Percentiles rank a stretch among this genome's conserved stretches.
phyloP scores from a whole-genome alignment of 1,140 invertebrate genomes.

The Caerostris darwini region DNA sequence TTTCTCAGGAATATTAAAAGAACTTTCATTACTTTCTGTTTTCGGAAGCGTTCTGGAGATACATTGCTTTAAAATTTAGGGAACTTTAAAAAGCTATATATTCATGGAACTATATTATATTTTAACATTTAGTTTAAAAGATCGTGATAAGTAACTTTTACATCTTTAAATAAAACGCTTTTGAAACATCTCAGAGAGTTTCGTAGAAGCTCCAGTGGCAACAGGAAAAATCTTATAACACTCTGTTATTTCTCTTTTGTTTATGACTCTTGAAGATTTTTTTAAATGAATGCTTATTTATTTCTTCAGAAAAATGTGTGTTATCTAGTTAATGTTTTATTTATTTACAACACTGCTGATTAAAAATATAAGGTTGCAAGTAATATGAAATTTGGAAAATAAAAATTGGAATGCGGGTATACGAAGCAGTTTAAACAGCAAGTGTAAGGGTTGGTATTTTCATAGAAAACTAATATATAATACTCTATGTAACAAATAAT shows the following conservation, averaged over 20 bases:
- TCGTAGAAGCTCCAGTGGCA: not conserved
- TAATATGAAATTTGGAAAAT: no score
- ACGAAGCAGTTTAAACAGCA: no score
- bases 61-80: not conserved
- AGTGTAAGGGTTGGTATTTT: no score
- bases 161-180: not conserved
- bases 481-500: no score
- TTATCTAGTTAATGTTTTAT: no score
- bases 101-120: not conserved
- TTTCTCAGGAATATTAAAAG: not conserved
- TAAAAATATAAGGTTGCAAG: no score
- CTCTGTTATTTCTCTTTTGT: not conserved
- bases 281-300: no score
- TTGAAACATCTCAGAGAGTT: not conserved
- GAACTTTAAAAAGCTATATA: not conserved
- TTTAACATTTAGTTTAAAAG: not conserved
- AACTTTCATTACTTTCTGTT: not conserved
- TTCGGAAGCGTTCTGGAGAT: not conserved
- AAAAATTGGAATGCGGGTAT: no score
- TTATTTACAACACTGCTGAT: no score
- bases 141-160: not conserved
- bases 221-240: not conserved
- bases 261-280: no score
- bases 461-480: no score
- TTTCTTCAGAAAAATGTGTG: no score